phyloP scores from a whole-genome alignment of 2,797 vertebrate species.

The Amblyopsis hoosieri region DNA sequence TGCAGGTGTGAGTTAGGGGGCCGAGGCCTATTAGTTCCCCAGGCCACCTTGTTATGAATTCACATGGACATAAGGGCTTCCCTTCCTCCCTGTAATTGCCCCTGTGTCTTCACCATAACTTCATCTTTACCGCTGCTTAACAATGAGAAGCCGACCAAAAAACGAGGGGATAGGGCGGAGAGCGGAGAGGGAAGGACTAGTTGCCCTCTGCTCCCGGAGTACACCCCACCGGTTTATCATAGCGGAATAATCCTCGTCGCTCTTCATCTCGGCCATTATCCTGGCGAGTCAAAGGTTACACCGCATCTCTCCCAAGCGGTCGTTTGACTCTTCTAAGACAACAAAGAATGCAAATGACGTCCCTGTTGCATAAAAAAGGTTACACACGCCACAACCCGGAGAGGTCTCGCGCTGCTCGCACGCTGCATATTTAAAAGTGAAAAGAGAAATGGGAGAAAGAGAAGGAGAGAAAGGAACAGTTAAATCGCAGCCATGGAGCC shows the following conservation, averaged over 20 bases:
- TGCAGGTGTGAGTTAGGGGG: conserved; percentile 60
- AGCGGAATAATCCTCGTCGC: conserved; percentile 65
- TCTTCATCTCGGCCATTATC: conserved; percentile 78
- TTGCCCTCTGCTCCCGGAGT: conserved; percentile 49
- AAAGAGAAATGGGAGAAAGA: neutral
- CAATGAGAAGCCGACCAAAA: conserved; percentile 28
- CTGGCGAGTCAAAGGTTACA: conserved; percentile 72
- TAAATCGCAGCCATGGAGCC: conserved; percentile 29
- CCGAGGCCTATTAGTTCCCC: conserved; percentile 50
- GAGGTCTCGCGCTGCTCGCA: conserved; percentile 53
- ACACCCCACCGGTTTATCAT: conserved; percentile 69
- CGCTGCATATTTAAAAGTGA: conserved; percentile 66
- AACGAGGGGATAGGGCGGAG: conserved; percentile 25
- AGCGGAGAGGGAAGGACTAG: conserved; percentile 32
- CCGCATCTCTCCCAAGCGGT: conserved; percentile 67
- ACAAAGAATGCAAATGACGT: conserved; percentile 77
- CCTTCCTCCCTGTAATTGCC: conserved; percentile 62
- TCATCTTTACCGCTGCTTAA: conserved; percentile 48
- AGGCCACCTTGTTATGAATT: conserved; percentile 3
- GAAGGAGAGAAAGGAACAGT: conserved; percentile 25
- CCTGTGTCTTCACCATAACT: conserved; percentile 54
- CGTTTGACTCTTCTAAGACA: conserved; percentile 81
- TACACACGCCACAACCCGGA: conserved; percentile 46
- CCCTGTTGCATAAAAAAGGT: conserved; percentile 76
- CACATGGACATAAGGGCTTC: conserved; percentile 51